A percentile compares a stretch with the other conserved stretches of the same genome.
These are phyloP conservation scores for Bradysia coprophila DNA, from an alignment of 1,140 invertebrate genomes.

Conservation along the genomic window DNA sequence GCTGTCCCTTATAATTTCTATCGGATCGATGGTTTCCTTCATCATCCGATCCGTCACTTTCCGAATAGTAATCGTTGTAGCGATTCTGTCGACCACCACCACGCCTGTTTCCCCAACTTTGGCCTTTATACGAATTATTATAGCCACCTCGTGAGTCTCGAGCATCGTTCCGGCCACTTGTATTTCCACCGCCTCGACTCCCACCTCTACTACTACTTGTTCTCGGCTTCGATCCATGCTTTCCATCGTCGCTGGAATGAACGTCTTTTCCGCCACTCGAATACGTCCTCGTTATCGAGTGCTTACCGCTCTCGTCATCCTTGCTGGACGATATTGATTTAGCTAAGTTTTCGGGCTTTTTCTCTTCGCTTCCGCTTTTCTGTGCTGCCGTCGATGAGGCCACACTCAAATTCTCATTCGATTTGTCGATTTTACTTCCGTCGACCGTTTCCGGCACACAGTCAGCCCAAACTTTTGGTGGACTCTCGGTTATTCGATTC, in stretches of 20 bases:
- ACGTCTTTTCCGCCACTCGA: slow-evolving; percentile 3
- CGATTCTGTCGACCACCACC: slow-evolving; percentile 14
- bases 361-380: neutral
- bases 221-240: neutral
- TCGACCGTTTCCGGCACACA: neutral
- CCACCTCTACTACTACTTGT: slow-evolving; percentile 8
- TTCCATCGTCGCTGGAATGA: slow-evolving; percentile 2
- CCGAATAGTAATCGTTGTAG: slow-evolving; percentile 7
- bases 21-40: slow-evolving; percentile 10
- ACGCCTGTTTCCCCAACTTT: neutral
- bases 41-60: slow-evolving; percentile 17
- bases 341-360: neutral
- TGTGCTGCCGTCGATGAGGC: neutral
- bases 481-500: slow-evolving; percentile 1
- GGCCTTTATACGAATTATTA: slow-evolving; percentile 11
- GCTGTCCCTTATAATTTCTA: slow-evolving; percentile 12
- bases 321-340: neutral
- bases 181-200: slow-evolving; percentile 7
- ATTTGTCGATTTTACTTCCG: neutral
- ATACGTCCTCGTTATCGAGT: neutral
- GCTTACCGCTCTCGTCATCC: neutral
- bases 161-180: slow-evolving; percentile 11
- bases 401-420: neutral
- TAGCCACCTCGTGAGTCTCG: slow-evolving; percentile 19
- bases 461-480: neutral